These are phyloP conservation scores for Magallana nippona DNA, from an alignment of 2,888 invertebrate genomes.

Conservation along the genomic window DNA sequence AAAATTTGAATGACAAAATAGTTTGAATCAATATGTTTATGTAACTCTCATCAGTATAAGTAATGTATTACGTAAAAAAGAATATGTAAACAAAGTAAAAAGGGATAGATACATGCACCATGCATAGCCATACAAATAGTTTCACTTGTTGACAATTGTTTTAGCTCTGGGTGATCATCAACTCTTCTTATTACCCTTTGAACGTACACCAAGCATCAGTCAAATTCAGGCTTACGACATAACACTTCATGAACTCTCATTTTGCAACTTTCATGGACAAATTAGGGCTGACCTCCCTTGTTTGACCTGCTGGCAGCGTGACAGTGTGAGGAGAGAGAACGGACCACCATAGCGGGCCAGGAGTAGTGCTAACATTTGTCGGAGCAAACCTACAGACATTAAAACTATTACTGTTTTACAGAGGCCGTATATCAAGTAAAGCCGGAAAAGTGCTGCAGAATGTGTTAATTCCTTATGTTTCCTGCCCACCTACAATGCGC, in stretches of 20 bases:
- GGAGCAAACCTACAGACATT: too few relatives aligned
- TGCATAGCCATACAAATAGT: too few relatives aligned
- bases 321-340: background rate
- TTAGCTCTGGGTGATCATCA: slow-evolving; percentile 4
- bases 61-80: too few relatives aligned
- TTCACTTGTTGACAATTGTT: background rate
- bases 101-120: too few relatives aligned
- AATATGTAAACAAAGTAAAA: too few relatives aligned
- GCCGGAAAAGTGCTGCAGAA: background rate
- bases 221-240: background rate
- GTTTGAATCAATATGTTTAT: too few relatives aligned
- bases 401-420: too few relatives aligned
- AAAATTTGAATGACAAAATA: too few relatives aligned
- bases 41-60: too few relatives aligned
- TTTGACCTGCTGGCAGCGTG: background rate
- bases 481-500: background rate
- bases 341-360: background rate
- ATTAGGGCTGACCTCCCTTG: background rate
- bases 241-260: background rate
- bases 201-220: slow-evolving; percentile 15
- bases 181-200: background rate
- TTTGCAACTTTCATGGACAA: background rate
- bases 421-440: background rate
- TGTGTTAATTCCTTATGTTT: background rate
- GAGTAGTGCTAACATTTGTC: too few relatives aligned